phyloP scores from a whole-genome alignment of 2,888 invertebrate species.

The Melieria omissa region DNA sequence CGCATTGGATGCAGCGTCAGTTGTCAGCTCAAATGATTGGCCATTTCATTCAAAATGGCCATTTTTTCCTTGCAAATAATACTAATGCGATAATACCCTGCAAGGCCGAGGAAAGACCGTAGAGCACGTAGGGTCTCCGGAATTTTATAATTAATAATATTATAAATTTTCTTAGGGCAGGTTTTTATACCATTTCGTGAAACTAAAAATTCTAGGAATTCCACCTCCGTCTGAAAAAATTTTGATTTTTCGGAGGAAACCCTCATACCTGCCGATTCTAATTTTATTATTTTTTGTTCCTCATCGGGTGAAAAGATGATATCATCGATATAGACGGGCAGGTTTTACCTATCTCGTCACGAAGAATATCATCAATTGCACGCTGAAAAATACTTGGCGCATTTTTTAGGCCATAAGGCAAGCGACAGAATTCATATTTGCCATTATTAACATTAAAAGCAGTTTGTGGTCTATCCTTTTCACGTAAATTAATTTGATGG shows the following conservation, averaged over 20 bases:
- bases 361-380: not conserved
- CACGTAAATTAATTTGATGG: not conserved
- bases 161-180: slow-evolving; percentile 5
- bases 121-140: not conserved
- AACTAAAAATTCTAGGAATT: slow-evolving; percentile 9
- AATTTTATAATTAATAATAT: slow-evolving; percentile 12
- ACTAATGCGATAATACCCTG: too few relatives aligned
- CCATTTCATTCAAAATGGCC: too few relatives aligned
- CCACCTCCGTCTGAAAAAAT: slow-evolving; percentile 9
- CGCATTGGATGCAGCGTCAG: too few relatives aligned
- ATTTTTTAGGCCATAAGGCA: not conserved
- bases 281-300: not conserved
- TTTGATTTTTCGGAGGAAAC: slow-evolving; percentile 12
- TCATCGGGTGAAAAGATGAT: not conserved
- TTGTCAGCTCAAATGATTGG: too few relatives aligned
- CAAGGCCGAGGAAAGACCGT: not conserved
- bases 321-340: slow-evolving; percentile 4
- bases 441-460: slow-evolving; percentile 11
- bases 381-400: slow-evolving; percentile 9
- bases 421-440: slow-evolving; percentile 3
- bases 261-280: not conserved
- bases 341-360: slow-evolving; percentile 4
- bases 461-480: slow-evolving; percentile 19
- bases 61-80: too few relatives aligned
- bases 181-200: slow-evolving; percentile 8